Evolutionary conservation across 2,797 vertebrate genomes (phyloP).

Genomic region (Alectoris magna): DNA sequence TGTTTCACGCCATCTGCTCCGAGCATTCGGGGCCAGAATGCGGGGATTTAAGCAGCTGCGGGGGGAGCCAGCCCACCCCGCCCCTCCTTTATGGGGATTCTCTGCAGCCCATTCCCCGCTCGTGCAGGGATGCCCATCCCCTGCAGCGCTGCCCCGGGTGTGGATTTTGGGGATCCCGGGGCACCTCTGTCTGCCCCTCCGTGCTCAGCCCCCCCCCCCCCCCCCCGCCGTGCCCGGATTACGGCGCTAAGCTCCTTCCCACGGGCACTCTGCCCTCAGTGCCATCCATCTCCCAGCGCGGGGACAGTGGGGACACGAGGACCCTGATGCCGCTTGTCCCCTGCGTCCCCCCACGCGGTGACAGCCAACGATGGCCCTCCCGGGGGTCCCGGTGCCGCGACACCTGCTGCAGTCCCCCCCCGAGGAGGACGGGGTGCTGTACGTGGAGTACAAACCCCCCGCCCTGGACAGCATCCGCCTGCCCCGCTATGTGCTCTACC

Average conservation of each 20-base stretch:
- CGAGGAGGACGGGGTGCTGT: constrained; percentile 73
- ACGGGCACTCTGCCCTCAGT: not conserved
- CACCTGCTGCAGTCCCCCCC: constrained; percentile 23
- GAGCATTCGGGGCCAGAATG: not conserved
- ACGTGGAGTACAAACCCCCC: constrained; percentile 86
- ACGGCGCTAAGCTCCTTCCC: constrained; percentile 29
- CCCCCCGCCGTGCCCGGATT: constrained; percentile 7
- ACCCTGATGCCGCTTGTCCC: not conserved
- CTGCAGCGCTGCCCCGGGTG: not conserved
- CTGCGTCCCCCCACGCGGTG: accelerated
- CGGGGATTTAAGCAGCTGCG: not conserved
- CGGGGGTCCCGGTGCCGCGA: accelerated
- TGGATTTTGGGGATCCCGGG: not conserved
- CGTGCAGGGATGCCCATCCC: accelerated
- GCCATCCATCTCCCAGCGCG: too few species aligned
- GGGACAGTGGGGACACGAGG: accelerated
- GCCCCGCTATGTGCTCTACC: constrained; percentile 85
- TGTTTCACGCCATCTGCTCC: constrained; percentile 12
- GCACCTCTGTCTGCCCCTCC: not conserved
- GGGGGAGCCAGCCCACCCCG: too few species aligned
- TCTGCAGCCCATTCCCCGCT: not conserved
- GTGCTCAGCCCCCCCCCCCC: not conserved
- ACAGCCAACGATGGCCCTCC: not conserved
- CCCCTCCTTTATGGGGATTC: not conserved
- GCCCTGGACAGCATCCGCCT: constrained; percentile 87